Conservation (phyloP, 2,797 vertebrate genomes). For the Pseudochirops corinnae region DNA sequence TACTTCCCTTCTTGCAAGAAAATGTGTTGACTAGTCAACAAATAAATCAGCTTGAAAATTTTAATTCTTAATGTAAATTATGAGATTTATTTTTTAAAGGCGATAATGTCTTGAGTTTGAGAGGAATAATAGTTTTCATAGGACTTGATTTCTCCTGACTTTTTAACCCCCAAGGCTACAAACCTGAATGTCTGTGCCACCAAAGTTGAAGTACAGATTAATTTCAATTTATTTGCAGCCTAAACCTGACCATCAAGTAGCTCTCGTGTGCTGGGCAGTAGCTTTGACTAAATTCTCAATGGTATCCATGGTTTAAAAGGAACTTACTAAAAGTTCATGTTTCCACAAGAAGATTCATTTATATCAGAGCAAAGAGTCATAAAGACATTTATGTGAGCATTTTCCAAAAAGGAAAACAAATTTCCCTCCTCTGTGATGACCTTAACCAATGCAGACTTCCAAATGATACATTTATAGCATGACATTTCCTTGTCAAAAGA, state of each 20-base stretch:
- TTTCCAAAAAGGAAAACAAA: constrained; percentile 66
- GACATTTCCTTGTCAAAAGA: constrained; percentile 72
- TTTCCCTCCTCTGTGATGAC: constrained; percentile 45
- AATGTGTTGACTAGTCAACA: neutral
- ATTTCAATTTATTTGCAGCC: neutral
- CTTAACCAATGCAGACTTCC: constrained; percentile 62
- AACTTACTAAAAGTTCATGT: constrained; percentile 59
- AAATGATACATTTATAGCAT: constrained; percentile 62
- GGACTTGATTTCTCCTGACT: neutral
- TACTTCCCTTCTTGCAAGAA: neutral
- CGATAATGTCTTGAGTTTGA: neutral
- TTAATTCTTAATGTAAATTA: neutral
- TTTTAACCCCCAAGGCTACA: neutral
- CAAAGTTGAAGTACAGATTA: neutral
- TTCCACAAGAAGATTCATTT: constrained; percentile 66
- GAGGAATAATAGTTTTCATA: neutral
- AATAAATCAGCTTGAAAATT: neutral
- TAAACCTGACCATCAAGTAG: neutral
- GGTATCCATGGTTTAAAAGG: neutral
- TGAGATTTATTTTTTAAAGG: neutral
- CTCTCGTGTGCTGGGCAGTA: neutral
- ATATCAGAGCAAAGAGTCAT: constrained; percentile 48
- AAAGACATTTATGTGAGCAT: constrained; percentile 64
- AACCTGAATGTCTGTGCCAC: neutral
- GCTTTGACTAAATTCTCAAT: accelerated